These are phyloP conservation scores for Noctilio leporinus DNA, from an alignment of 2,113 vertebrate species.

Conservation along the genomic window DNA sequence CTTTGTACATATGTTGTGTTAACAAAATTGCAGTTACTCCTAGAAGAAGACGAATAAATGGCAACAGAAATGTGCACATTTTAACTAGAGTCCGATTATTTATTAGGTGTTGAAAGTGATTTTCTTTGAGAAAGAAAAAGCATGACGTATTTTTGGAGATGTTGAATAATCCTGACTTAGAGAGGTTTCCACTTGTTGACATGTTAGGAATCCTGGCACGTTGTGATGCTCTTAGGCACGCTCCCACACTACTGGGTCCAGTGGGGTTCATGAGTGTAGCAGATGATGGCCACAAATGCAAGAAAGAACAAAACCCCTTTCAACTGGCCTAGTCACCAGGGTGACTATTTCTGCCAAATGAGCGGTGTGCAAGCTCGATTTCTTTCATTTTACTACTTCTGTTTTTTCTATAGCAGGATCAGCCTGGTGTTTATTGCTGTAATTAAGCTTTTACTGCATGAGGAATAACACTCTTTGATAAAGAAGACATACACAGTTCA, in stretches of 20 bases:
- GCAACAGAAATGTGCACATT: background rate
- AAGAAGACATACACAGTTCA: background rate
- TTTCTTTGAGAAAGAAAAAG: background rate
- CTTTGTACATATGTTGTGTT: background rate
- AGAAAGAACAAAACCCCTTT: background rate
- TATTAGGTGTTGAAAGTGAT: background rate
- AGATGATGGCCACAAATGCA: background rate
- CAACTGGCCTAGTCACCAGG: background rate
- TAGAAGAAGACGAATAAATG: background rate
- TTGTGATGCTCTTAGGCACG: accelerated
- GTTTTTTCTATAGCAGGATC: background rate
- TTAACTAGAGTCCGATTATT: background rate
- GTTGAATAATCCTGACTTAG: background rate
- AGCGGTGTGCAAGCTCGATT: background rate
- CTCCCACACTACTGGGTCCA: background rate
- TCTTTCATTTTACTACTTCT: background rate
- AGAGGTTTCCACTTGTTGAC: background rate
- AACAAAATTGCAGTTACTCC: background rate
- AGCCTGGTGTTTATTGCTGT: background rate
- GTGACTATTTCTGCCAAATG: background rate
- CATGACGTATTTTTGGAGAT: background rate
- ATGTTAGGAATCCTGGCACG: background rate
- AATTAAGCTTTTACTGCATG: background rate
- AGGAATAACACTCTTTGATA: background rate
- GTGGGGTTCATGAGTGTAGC: background rate